phyloP scores from a whole-genome alignment of 2,797 vertebrate genomes.

The Sardinella longiceps region DNA sequence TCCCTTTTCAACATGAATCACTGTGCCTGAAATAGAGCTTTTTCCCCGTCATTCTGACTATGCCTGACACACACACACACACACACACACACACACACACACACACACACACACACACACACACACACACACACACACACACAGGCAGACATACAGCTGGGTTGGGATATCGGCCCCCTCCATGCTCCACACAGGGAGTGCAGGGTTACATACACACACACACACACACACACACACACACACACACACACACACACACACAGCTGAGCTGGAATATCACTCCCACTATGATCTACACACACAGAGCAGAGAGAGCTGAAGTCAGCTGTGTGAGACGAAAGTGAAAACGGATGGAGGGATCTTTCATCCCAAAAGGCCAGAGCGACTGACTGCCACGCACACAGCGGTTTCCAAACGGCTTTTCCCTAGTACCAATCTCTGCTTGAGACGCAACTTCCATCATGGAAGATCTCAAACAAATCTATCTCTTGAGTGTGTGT shows the following conservation, averaged over 20 bases:
- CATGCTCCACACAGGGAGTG: no score
- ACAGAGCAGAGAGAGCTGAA: no score
- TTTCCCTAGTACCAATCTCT: no score
- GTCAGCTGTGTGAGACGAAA: background rate
- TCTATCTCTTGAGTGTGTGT: no score
- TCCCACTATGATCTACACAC: no score
- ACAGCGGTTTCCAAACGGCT: background rate
- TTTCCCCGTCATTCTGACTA: background rate
- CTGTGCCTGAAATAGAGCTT: background rate
- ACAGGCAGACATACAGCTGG: background rate
- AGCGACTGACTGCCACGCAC: background rate
- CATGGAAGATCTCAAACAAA: no score
- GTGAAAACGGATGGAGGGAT: background rate
- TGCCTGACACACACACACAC: slow-evolving; percentile 23
- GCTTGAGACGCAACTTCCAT: background rate
- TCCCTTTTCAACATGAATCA: background rate
- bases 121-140: background rate
- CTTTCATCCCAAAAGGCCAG: background rate
- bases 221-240: slow-evolving; percentile 20
- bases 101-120: slow-evolving; percentile 34
- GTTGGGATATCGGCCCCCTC: no score
- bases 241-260: slow-evolving; percentile 22
- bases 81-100: slow-evolving; percentile 18
- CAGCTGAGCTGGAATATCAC: background rate
- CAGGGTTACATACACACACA: background rate